Conservation (phyloP, 2,888 invertebrate genomes). For the Neelides folsomi region DNA sequence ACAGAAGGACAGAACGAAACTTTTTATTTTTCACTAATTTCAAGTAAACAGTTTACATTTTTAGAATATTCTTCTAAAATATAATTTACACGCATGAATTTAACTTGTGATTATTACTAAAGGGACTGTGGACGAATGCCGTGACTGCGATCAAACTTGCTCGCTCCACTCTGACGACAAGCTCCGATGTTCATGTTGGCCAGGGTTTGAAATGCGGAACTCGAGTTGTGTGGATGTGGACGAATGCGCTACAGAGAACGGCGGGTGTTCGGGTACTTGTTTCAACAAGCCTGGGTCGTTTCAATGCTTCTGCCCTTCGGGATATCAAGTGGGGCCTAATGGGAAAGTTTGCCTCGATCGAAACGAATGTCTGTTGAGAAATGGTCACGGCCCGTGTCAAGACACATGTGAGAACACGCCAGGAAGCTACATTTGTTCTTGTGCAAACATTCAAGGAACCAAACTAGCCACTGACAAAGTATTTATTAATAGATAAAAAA, state of each 20-base stretch:
- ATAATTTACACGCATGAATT: too few relatives aligned
- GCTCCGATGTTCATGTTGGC: conserved; percentile 31
- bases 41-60: too few relatives aligned
- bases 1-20: too few relatives aligned
- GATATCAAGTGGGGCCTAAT: conserved; percentile 37
- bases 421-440: conserved; percentile 48
- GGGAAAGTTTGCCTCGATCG: conserved; percentile 38
- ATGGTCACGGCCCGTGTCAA: conserved; percentile 52
- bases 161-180: conserved; percentile 18
- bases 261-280: conserved; percentile 52
- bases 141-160: conserved; percentile 33
- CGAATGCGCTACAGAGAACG: conserved; percentile 47
- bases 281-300: conserved; percentile 46
- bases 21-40: too few relatives aligned
- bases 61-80: too few relatives aligned
- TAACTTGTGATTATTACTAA: not conserved
- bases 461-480: conserved; percentile 43
- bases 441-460: conserved; percentile 47
- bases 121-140: conserved; percentile 22
- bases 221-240: conserved; percentile 38
- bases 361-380: conserved; percentile 50
- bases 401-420: conserved; percentile 48
- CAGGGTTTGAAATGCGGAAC: conserved; percentile 28
- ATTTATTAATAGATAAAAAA: not conserved
- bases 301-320: conserved; percentile 41